These are phyloP conservation scores for Synergus gifuensis DNA, from an alignment of 2,888 invertebrate species.

Conservation along the genomic window DNA sequence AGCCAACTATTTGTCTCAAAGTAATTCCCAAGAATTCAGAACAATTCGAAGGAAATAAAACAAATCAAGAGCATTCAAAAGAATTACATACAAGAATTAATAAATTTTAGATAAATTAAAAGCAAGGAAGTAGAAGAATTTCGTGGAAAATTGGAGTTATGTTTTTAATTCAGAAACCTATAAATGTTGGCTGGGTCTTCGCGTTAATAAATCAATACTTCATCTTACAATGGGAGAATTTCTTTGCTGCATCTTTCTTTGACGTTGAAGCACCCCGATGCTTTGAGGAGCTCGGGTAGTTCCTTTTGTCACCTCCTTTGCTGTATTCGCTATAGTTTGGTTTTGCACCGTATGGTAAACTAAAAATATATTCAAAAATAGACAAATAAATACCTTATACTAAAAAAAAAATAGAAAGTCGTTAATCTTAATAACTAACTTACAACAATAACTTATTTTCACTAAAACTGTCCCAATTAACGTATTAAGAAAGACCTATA, in stretches of 20 bases:
- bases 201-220: slow-evolving; percentile 26
- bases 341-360: slow-evolving; percentile 83
- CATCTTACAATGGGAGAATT: slow-evolving; percentile 73
- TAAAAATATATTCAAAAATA: slow-evolving; percentile 69
- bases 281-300: slow-evolving; percentile 67
- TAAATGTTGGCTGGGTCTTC: slow-evolving; percentile 15
- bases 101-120: neutral
- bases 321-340: slow-evolving; percentile 80
- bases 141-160: neutral
- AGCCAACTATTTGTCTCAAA: neutral
- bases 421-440: neutral
- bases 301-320: slow-evolving; percentile 77
- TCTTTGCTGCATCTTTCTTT: slow-evolving; percentile 73
- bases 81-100: too few species aligned
- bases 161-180: neutral
- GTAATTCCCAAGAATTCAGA: too few species aligned
- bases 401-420: neutral
- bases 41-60: too few species aligned
- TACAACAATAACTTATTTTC: neutral
- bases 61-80: too few species aligned
- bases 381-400: neutral
- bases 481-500: too few species aligned
- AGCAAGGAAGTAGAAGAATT: neutral
- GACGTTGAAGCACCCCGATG: slow-evolving; percentile 72
- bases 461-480: neutral